These are phyloP conservation scores for Proales similis DNA, from an alignment of 1,140 invertebrate species.

Conservation along the genomic window DNA sequence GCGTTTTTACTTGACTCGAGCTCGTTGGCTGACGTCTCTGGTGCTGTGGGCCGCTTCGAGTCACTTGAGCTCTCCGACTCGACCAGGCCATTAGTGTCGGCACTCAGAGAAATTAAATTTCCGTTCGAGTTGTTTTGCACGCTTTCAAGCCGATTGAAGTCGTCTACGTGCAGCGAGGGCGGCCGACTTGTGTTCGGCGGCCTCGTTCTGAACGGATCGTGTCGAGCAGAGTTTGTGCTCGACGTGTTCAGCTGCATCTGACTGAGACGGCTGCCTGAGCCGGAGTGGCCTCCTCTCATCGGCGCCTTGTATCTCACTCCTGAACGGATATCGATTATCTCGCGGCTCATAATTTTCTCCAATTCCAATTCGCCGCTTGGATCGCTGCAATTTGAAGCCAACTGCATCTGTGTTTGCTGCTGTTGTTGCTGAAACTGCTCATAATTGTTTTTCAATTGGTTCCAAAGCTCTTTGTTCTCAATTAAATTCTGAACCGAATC, in stretches of 20 bases:
- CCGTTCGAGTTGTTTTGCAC: slow-evolving; percentile 18
- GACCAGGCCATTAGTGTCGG: too few species aligned
- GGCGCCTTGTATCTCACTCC: slow-evolving; percentile 28
- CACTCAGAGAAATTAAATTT: too few species aligned
- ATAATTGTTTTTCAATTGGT: slow-evolving; percentile 3
- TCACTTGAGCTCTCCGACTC: too few species aligned
- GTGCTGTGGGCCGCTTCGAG: too few species aligned
- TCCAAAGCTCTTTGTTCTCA: slow-evolving; percentile 21
- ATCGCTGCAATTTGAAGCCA: too few species aligned
- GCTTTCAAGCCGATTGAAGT: slow-evolving; percentile 34
- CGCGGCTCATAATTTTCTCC: not conserved
- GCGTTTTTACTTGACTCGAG: too few species aligned
- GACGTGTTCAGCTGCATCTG: not conserved
- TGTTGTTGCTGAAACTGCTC: slow-evolving; percentile 19
- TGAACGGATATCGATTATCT: slow-evolving; percentile 20
- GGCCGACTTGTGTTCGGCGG: slow-evolving; percentile 33
- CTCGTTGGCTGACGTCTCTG: too few species aligned
- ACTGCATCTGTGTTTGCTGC: too few species aligned
- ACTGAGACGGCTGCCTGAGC: not conserved
- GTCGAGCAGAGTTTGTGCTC: not conserved
- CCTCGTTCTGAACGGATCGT: slow-evolving; percentile 11
- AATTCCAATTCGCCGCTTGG: not conserved
- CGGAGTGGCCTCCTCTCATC: slow-evolving; percentile 21
- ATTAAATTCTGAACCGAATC: not conserved
- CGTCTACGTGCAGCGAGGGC: slow-evolving; percentile 37